Conservation (phyloP, 2,797 vertebrate species). For the Cyclura pinguis region DNA sequence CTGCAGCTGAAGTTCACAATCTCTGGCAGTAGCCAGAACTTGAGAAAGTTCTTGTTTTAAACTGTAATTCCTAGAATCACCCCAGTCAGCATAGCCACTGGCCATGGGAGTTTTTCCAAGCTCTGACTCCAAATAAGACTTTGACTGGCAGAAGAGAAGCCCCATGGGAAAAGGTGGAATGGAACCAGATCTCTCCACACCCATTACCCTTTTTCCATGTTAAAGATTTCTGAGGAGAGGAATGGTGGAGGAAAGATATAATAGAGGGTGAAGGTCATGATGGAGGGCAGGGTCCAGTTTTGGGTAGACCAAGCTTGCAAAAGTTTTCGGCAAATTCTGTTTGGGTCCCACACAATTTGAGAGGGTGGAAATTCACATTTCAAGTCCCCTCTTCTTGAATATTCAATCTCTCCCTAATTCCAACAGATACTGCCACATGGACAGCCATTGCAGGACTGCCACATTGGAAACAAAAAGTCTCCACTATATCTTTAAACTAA, state of each 20-base stretch:
- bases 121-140: neutral
- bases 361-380: neutral
- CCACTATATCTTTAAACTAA: neutral
- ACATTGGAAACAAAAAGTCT: neutral
- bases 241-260: neutral
- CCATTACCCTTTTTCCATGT: neutral
- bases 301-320: neutral
- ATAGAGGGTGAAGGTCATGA: neutral
- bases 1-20: neutral
- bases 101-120: neutral
- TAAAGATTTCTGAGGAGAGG: too few relatives aligned
- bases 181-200: neutral
- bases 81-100: neutral
- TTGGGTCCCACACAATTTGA: neutral
- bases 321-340: too few relatives aligned
- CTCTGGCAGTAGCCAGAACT: neutral
- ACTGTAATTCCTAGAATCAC: neutral
- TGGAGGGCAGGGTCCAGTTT: neutral
- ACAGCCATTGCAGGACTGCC: neutral
- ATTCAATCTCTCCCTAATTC: neutral
- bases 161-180: neutral
- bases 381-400: neutral
- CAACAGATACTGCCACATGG: neutral
- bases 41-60: neutral
- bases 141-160: neutral